A percentile compares a stretch with the other conserved stretches of the same genome.
phyloP scores from a whole-genome alignment of 2,888 invertebrate species.

The Leptopilina syphax region DNA sequence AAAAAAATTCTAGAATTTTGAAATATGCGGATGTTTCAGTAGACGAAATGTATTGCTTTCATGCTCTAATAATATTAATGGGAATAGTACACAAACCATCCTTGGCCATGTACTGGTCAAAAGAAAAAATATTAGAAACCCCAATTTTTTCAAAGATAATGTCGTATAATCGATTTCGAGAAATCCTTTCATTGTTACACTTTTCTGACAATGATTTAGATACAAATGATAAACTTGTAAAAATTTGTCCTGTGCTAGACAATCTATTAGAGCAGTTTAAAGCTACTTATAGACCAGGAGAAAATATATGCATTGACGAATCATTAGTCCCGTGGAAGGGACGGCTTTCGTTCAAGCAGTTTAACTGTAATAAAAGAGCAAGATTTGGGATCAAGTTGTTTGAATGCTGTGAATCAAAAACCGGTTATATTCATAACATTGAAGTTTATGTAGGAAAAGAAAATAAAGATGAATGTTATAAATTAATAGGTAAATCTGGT shows the following conservation, averaged over 20 bases:
- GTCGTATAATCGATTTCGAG: background rate
- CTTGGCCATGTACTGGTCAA: background rate
- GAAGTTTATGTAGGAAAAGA: conserved; percentile 24
- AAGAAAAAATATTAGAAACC: background rate
- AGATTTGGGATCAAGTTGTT: background rate
- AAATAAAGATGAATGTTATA: background rate
- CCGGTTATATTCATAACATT: background rate
- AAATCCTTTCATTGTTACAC: background rate
- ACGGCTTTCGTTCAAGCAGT: background rate
- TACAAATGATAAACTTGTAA: background rate
- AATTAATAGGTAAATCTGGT: no score
- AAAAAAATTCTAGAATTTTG: no score
- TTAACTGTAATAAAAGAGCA: background rate
- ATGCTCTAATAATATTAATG: background rate
- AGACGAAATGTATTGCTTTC: no score
- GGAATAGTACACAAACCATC: background rate
- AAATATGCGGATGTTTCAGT: no score
- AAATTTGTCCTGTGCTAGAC: background rate
- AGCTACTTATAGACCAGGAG: background rate
- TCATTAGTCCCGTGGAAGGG: background rate
- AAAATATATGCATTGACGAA: background rate
- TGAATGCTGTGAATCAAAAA: background rate
- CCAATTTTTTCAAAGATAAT: background rate
- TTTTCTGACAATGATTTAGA: background rate
- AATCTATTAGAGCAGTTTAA: background rate